Conservation (phyloP, 2,888 invertebrate species). For the Hololepta plana region DNA sequence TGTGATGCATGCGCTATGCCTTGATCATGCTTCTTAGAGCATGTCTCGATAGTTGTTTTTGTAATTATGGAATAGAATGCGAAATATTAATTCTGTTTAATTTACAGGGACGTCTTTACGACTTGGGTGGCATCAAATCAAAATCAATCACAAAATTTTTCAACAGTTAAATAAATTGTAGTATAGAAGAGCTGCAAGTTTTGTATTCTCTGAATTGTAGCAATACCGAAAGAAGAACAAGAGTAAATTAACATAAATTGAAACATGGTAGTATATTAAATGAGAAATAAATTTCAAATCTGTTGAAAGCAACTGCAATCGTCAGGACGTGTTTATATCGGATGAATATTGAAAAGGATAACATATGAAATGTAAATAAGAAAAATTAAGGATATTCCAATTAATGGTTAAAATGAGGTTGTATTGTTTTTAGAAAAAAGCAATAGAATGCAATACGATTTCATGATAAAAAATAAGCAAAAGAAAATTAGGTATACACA, state of each 20-base stretch:
- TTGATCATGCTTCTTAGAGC: no score
- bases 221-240: constrained; percentile 13
- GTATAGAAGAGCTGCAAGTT: constrained; percentile 11
- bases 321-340: neutral
- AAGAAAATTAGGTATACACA: constrained; percentile 18
- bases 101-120: constrained; percentile 74
- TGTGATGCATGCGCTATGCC: no score
- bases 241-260: constrained; percentile 10
- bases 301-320: neutral
- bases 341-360: constrained; percentile 8
- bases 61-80: neutral
- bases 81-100: constrained; percentile 13
- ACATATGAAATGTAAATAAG: constrained; percentile 20
- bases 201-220: constrained; percentile 17
- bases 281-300: neutral
- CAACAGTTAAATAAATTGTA: constrained; percentile 53
- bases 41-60: neutral
- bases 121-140: constrained; percentile 78
- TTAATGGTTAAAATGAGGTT: constrained; percentile 23
- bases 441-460: constrained; percentile 25
- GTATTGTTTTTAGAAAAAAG: constrained; percentile 20
- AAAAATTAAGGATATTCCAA: constrained; percentile 13
- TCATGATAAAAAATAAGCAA: no score
- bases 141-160: constrained; percentile 59
- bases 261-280: constrained; percentile 4